Base-by-base conservation (phyloP, 2,888 invertebrate species). In the Eupithecia tripunctaria region DNA sequence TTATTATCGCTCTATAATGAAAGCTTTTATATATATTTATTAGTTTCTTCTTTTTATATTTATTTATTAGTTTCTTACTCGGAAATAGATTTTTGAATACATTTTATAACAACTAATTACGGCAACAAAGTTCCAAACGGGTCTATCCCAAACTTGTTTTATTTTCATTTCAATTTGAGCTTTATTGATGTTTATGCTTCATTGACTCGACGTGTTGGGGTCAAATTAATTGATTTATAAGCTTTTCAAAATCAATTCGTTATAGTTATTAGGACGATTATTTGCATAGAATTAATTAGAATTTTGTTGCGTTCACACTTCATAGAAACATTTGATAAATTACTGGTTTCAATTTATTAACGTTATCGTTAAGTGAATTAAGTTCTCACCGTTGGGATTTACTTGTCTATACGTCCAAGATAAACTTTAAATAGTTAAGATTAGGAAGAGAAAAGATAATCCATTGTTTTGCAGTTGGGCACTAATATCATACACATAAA, bases 221-320 rank as follows among this genome's bases (percentile, higher is more conserved):
- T 75, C 63, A 66, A n/a, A 71, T 69, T 64, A 67, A 75, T 75
- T 75, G 74, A 75, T 75, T 75, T 72, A 75, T 59, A 60, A 68
- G 69, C 70, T 67, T 70, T 43, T 75, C 38, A 72, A 70, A 72
- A 72, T 38, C 71, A 70, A 75, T 75, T 72, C 25, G 70, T 65
- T 60, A 70, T 25, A 70, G 74, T 47, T 69, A 72, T 70, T 70
- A 75, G 18, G 67, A 64, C 21, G n/a, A 60, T 72, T 60, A 75
- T 67, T 70, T 72, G 69, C 67, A 75, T 74, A 67, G 18, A 74
- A 72, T 72, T 75, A 67, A 70, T 75, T 70, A 21, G n/a, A 36
- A 2, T 68, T 70, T 72, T 59, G 47, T 27, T 64, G 21, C 59
- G 70, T 67, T 72, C 63, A 70, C 59, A 75, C 63, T 67, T 67